phyloP scores from a whole-genome alignment of 1,140 invertebrate genomes.

The Trichonephila inaurata region DNA sequence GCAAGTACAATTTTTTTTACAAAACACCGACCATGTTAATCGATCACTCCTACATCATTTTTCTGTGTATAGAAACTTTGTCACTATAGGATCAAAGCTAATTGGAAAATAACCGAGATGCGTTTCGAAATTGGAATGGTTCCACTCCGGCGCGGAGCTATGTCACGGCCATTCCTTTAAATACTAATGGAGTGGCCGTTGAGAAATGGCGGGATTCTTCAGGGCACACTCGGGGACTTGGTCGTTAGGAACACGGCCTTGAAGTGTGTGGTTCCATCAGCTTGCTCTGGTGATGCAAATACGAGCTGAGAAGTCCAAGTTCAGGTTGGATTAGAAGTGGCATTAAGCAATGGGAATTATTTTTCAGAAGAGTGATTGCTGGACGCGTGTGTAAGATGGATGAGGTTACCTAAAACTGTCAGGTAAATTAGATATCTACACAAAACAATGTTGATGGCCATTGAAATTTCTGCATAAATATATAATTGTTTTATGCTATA shows the following conservation, averaged over 20 bases:
- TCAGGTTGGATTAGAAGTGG: background rate
- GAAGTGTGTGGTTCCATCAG: background rate
- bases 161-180: slow-evolving; percentile 20
- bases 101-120: slow-evolving; percentile 32
- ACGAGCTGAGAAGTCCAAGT: background rate
- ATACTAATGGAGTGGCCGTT: background rate
- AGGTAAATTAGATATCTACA: no score
- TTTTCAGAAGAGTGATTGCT: background rate
- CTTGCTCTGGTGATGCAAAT: slow-evolving; percentile 6
- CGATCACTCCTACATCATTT: background rate
- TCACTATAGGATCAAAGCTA: slow-evolving; percentile 11
- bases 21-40: slow-evolving; percentile 29
- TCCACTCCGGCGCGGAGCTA: slow-evolving; percentile 25
- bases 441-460: no score
- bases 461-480: no score
- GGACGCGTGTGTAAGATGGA: background rate
- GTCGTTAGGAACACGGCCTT: background rate
- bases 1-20: background rate
- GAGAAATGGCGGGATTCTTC: background rate
- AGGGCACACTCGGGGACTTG: background rate
- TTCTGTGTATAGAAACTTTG: slow-evolving; percentile 13
- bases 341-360: background rate
- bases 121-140: slow-evolving; percentile 28
- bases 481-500: no score
- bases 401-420: background rate